Base-by-base conservation (phyloP, 1,140 invertebrate genomes). In the Drosophila nasuta region DNA sequence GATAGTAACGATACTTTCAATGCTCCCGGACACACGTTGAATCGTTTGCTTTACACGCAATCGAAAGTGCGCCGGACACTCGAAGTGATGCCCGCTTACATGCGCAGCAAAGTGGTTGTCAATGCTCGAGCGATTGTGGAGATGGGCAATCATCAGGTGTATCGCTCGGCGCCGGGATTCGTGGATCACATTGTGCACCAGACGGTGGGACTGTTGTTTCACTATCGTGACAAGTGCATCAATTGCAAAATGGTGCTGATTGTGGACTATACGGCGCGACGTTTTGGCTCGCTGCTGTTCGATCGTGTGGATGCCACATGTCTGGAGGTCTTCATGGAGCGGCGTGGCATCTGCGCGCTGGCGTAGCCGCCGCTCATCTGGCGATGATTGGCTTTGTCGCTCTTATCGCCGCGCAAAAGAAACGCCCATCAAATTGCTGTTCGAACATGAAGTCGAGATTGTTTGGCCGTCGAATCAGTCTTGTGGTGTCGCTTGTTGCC, bases 131-230 rank as follows among this genome's bases (percentile, higher is more conserved):
- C 91, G 35, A 93, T 95, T 1, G 92, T 95, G 1, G 94, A 95
- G 78, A 93, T 95, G 67, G 95, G 95, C 1, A 95, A 95, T 82
- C 95, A 96, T 92, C 93, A 94, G 77, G 93, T 95, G 0, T 95
- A 95, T 93, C 92, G 94, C 35, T 41, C 75, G 8, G 76, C 87
- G 0, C 90, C 82, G 1, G 78, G 80, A 15, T 90, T 72, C 41
- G 64, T 81, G 2, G 91, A 93, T 35, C 76, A 76, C 41, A 67
- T 88, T 2, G 71, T 93, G 2, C 80, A 91, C 8, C 81, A 76
- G 7, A 81, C 82, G 45, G 92, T 92, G 35, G 91, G 83, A 0
- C 41, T 92, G 51, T 66, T 93, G 35, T 92, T 92, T 48, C 91
- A 92, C 60, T 93, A 92, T 70, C 83, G 92, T 5, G 81, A 91